Evolutionary conservation across 2,113 vertebrate genomes (phyloP), one percentile per base, ranked within the genome.

Genomic region (Cacatua alba): DNA sequence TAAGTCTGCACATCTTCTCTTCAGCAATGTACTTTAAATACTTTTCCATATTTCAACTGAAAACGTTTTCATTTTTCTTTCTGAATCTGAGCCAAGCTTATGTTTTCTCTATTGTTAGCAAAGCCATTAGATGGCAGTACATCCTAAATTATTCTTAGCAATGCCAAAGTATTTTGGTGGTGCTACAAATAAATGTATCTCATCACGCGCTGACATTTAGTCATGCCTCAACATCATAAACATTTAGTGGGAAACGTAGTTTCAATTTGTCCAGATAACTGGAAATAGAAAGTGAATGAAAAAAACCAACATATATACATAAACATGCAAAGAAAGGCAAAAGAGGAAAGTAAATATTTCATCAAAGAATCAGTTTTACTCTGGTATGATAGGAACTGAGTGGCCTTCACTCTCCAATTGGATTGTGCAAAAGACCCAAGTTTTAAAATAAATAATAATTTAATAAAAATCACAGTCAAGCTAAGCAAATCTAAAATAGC

Each of bases 51-150:
- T 7, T 37, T 43, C 35, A 74, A 52, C 10, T 11, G 23, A 49
- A 74, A 95, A 60, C 0, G 6, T 52, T 44, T 19, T 17, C 2
- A 5, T 18, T 65, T 77, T 68, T 80, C 13, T 52, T 25, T 21
- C 41, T 43, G 46, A 68, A 77, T 11, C 9, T 19, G 5, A 82
- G 8, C 11, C 24, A 72, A 62, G 31, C 7, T 59, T n/a, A 5
- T 0, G 4, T 63, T 88, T 90, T 49, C 52, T 25, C 14, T 77
- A 5, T 10, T 37, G 59, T 41, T 60, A 93, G 28, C 33, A 86
- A 86, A 70, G 37, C 95, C 97, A 80, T 95, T 97, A 97, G 97
- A 53, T 96, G 97, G 95, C 97, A 96, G 94, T 63, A 71, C 67
- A 91, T 44, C 83, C 95, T 82, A 91, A 97, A 80, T 75, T 91